Evolutionary conservation across 2,113 vertebrate genomes (phyloP), one percentile per base, ranked within the genome.

Genomic region (Rhinichthys klamathensis): DNA sequence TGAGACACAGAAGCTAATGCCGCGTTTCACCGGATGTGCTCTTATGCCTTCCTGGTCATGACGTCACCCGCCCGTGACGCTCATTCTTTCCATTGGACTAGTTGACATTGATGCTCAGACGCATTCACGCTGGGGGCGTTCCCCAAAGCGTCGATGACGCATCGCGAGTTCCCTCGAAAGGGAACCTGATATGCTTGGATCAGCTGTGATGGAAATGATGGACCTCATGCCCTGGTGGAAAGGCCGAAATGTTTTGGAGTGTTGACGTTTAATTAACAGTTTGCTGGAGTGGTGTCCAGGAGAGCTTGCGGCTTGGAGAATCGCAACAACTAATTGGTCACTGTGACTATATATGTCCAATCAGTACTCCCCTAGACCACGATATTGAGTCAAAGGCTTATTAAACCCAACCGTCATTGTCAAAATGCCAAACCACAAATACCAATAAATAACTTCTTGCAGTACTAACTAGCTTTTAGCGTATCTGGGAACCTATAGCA

Each of bases 311-410:
- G 75, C 80, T 85, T 83, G 35, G 76, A 78, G 44, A 58, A n/a
- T 80, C 75, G 25, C 38, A 80, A 69, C 44, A 86, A 58, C 73
- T 88, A 88, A 89, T 83, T 86, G 87, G 87, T 80, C 54, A 25
- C 51, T 15, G 35, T 84, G 72, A 58, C 63, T 54, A 30, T 65
- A 69, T 85, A 63, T 78, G 72, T 84, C 84, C 60, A 74, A 84
- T 74, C 70, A 84, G 76, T 16, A 65, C 56, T 65, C 27, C 61
- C 13, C 63, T 27, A 69, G 69, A 80, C 82, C 77, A 82, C 46
- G 35, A 74, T 81, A 41, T 27, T 85, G 79, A 87, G 74, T 85
- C 85, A 83, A 30, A 32, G 80, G 60, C 88, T 85, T 89, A 85
- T 85, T 86, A 88, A 82, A 78, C 60, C 41, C 67, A 78, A 46